phyloP scores from a whole-genome alignment of 2,888 invertebrate genomes.

The Caenorhabditis angaria region DNA sequence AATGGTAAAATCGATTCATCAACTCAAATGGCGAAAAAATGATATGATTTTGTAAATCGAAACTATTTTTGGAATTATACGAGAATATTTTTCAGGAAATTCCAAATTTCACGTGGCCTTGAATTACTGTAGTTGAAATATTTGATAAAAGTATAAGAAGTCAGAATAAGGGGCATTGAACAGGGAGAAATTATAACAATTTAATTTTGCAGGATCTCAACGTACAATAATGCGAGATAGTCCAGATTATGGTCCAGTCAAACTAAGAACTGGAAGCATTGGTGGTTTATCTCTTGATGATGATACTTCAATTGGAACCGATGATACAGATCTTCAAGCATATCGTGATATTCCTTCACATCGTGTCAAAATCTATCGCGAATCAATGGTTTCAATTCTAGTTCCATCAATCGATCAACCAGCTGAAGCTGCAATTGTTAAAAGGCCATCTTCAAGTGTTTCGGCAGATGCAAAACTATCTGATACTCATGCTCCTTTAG shows the following conservation, averaged over 20 bases:
- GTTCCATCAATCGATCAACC: constrained; percentile 50
- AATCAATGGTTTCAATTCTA: constrained; percentile 58
- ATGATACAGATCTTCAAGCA: constrained; percentile 54
- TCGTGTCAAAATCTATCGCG: constrained; percentile 52
- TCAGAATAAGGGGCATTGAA: constrained; percentile 8
- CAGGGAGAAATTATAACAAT: not conserved
- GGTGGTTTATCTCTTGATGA: constrained; percentile 31
- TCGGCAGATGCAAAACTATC: constrained; percentile 6
- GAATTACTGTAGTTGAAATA: too few species aligned
- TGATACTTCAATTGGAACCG: constrained; percentile 52
- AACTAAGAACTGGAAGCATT: constrained; percentile 36
- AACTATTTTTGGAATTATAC: too few species aligned
- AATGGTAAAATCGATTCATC: too few species aligned
- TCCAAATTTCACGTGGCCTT: too few species aligned
- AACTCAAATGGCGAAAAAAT: too few species aligned
- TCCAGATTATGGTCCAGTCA: constrained; percentile 56
- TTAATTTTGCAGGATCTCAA: constrained; percentile 30
- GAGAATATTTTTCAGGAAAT: too few species aligned
- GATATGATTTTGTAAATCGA: too few species aligned
- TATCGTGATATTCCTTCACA: constrained; percentile 55
- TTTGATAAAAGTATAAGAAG: too few species aligned
- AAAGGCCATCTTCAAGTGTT: constrained; percentile 23
- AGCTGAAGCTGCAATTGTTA: constrained; percentile 52
- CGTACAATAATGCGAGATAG: constrained; percentile 53
- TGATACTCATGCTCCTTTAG: constrained; percentile 47